Conservation (phyloP, 1,140 invertebrate species). For the Trichogramma pretiosum region DNA sequence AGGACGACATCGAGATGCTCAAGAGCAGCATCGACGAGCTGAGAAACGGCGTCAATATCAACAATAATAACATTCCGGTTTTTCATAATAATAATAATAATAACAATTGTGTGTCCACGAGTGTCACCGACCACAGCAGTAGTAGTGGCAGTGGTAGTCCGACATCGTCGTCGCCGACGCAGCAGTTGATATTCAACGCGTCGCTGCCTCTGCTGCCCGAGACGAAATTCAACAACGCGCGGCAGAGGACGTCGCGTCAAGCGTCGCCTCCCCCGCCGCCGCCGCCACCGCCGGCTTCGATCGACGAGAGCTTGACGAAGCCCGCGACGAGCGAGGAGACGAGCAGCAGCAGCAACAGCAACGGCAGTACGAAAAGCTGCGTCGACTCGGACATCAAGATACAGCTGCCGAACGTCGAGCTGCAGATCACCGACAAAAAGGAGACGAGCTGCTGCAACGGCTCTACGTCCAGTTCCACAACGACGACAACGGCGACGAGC, state of each 20-base stretch:
- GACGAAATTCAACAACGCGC: not conserved
- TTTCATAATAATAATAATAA: not conserved
- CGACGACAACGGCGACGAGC: no score
- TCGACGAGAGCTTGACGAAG: constrained; percentile 3
- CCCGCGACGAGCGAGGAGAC: constrained; percentile 7
- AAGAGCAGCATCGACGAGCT: constrained; percentile 11
- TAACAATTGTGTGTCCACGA: not conserved
- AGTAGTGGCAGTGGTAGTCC: not conserved
- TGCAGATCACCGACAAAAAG: constrained; percentile 27
- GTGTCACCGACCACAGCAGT: not conserved
- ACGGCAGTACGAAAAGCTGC: no score
- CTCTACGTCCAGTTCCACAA: no score
- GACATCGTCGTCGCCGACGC: no score
- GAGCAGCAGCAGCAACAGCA: constrained; percentile 3
- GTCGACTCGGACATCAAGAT: constrained; percentile 32
- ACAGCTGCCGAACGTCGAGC: constrained; percentile 33
- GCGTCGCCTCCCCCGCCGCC: not conserved
- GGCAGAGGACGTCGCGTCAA: no score
- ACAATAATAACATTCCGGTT: not conserved
- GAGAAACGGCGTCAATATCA: not conserved
- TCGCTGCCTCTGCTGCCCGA: constrained; percentile 13
- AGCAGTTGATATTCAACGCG: no score
- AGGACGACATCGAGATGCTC: constrained; percentile 16
- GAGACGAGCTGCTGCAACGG: constrained; percentile 14
- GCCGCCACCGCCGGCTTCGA: constrained; percentile 3